Conservation (phyloP, 2,113 vertebrate species). For the Cettia cetti region DNA sequence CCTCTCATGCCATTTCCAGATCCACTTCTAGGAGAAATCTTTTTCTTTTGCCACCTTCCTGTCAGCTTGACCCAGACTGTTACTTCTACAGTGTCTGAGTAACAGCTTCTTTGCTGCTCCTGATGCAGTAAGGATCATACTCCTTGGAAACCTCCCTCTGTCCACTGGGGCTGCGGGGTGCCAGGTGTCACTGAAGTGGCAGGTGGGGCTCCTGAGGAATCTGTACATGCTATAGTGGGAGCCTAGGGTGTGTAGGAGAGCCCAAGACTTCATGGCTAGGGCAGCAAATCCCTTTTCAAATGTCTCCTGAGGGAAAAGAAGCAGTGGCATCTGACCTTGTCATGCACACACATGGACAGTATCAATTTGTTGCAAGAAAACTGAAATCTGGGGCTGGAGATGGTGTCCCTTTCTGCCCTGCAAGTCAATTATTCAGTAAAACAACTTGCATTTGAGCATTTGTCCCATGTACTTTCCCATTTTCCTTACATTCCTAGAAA, state of each 20-base stretch:
- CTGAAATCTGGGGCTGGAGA: not conserved
- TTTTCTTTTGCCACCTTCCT: not conserved
- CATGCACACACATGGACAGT: accelerated
- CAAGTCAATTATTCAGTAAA: not conserved
- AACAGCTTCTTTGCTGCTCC: not conserved
- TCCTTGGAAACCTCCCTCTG: not conserved
- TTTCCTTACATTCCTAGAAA: not conserved
- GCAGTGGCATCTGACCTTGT: not conserved
- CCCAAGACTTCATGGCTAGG: not conserved
- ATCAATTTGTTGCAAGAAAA: not conserved
- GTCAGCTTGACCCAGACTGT: not conserved
- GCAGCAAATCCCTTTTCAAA: not conserved
- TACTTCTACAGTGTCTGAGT: not conserved
- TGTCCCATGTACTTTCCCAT: not conserved
- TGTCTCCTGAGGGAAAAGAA: not conserved
- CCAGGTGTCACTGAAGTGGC: not conserved
- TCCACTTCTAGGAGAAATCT: not conserved
- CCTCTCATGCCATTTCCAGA: not conserved
- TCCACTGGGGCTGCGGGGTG: not conserved
- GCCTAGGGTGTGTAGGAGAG: not conserved
- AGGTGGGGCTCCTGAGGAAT: not conserved
- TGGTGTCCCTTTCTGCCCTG: not conserved
- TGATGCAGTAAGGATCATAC: not conserved
- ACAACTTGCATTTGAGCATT: not conserved
- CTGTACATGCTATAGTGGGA: accelerated